A percentile compares a stretch with the other conserved stretches of the same genome.
These are phyloP conservation scores for Colistium nudipinnis DNA, from an alignment of 2,113 vertebrate genomes.

Conservation along the genomic window DNA sequence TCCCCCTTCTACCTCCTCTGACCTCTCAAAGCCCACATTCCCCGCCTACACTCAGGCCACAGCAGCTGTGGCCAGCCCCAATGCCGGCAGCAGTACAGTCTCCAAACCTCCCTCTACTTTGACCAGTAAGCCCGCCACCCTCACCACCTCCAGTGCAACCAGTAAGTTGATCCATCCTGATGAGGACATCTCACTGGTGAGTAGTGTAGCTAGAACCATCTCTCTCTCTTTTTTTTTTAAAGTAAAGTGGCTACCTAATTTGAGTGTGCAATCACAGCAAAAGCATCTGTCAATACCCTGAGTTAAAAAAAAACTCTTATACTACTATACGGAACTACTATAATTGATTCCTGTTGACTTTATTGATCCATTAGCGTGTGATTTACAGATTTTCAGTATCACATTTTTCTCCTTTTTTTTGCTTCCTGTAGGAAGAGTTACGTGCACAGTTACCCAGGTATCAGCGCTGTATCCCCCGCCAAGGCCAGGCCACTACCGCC, in stretches of 20 bases:
- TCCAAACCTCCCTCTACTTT: slow-evolving; percentile 90
- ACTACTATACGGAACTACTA: background rate
- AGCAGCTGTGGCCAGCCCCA: slow-evolving; percentile 66
- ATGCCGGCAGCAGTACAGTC: slow-evolving; percentile 84
- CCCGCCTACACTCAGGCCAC: slow-evolving; percentile 92
- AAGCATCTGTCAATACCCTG: background rate
- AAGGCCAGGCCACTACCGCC: slow-evolving; percentile 84
- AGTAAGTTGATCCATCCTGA: slow-evolving; percentile 99
- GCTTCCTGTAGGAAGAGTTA: slow-evolving; percentile 88
- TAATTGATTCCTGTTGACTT: background rate
- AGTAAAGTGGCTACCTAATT: slow-evolving; percentile 59
- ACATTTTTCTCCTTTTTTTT: slow-evolving; percentile 5
- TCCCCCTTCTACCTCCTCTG: slow-evolving; percentile 81
- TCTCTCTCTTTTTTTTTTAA: slow-evolving; percentile 47
- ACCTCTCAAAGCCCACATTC: slow-evolving; percentile 92
- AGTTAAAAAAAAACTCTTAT: background rate
- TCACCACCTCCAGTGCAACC: slow-evolving; percentile 95
- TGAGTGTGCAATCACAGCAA: background rate
- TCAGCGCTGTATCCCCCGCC: slow-evolving; percentile 87
- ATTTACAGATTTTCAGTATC: background rate
- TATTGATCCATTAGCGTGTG: slow-evolving; percentile 4
- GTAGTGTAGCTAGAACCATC: slow-evolving; percentile 66
- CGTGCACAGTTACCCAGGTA: slow-evolving; percentile 92
- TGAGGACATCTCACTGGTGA: slow-evolving; percentile 99
- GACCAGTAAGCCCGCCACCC: slow-evolving; percentile 94